Conservation (phyloP, 2,797 vertebrate genomes). For the Microctenopoma stevenorrisi region DNA sequence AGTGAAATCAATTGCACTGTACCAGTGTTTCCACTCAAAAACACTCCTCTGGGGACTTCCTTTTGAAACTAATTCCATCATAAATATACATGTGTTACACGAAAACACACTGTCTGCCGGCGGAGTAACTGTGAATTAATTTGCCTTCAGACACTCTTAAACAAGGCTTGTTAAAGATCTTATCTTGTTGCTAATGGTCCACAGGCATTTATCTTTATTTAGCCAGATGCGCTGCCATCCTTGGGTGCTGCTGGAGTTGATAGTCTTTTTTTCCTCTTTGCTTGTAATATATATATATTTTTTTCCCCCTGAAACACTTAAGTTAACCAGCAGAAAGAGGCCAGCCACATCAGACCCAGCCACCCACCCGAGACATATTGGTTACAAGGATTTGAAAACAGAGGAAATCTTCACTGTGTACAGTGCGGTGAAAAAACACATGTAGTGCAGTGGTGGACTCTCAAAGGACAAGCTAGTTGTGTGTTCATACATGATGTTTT, state of each 20-base stretch:
- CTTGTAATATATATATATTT: slow-evolving; percentile 53
- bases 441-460: slow-evolving; percentile 9
- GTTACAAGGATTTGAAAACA: slow-evolving; percentile 63
- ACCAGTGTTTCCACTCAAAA: slow-evolving; percentile 86
- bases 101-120: slow-evolving; percentile 82
- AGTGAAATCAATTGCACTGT: slow-evolving; percentile 86
- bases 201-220: slow-evolving; percentile 87
- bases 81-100: slow-evolving; percentile 88
- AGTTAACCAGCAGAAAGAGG: slow-evolving; percentile 64
- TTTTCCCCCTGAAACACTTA: slow-evolving; percentile 55
- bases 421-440: slow-evolving; percentile 43
- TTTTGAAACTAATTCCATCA: slow-evolving; percentile 87
- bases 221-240: slow-evolving; percentile 78
- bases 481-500: slow-evolving; percentile 49
- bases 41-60: slow-evolving; percentile 85
- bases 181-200: slow-evolving; percentile 87
- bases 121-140: slow-evolving; percentile 86
- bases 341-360: slow-evolving; percentile 52
- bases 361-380: slow-evolving; percentile 69
- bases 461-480: slow-evolving; percentile 20
- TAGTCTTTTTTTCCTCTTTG: slow-evolving; percentile 50
- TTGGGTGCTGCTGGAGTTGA: slow-evolving; percentile 72
- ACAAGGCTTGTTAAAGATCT: slow-evolving; percentile 88
- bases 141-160: slow-evolving; percentile 88
- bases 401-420: slow-evolving; percentile 46